Conservation (phyloP, 1,140 invertebrate genomes). For the Leptopilina clavipes region DNA sequence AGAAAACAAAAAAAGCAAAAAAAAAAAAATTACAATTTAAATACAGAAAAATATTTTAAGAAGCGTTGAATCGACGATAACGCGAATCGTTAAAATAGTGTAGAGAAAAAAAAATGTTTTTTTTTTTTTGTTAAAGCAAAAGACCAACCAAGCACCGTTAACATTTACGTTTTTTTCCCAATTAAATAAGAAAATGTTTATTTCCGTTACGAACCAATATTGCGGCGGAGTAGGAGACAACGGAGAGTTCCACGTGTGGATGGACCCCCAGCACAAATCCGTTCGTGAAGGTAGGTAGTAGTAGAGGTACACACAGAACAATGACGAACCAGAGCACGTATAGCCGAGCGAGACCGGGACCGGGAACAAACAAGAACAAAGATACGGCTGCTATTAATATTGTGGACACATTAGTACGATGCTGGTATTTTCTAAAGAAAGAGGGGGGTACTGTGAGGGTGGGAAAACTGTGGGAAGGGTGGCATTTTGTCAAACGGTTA, state of each 20-base stretch:
- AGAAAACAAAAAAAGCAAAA: constrained; percentile 36
- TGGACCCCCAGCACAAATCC: constrained; percentile 75
- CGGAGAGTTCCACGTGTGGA: constrained; percentile 74
- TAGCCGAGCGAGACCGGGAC: constrained; percentile 76
- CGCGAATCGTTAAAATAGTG: constrained; percentile 22
- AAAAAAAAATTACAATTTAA: not conserved
- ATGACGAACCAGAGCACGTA: constrained; percentile 76
- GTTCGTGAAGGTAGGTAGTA: constrained; percentile 75
- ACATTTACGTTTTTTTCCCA: constrained; percentile 59
- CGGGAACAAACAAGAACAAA: constrained; percentile 77
- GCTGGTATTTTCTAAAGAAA: constrained; percentile 69
- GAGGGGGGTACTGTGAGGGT: constrained; percentile 42
- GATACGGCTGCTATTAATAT: constrained; percentile 77
- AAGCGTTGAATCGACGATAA: constrained; percentile 20
- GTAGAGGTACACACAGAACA: constrained; percentile 75
- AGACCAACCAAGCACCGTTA: constrained; percentile 63
- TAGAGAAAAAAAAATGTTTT: constrained; percentile 36
- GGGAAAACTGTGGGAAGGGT: constrained; percentile 45
- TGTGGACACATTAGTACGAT: constrained; percentile 75
- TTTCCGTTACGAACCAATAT: constrained; percentile 76
- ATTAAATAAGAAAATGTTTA: constrained; percentile 64
- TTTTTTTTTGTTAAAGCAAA: constrained; percentile 18
- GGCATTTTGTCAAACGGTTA: constrained; percentile 41
- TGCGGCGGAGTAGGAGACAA: constrained; percentile 72
- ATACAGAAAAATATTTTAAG: not conserved